Evolutionary conservation across 2,888 invertebrate genomes (phyloP), one percentile per base, ranked within the genome.

Genomic region (Diarsia brunnea): DNA sequence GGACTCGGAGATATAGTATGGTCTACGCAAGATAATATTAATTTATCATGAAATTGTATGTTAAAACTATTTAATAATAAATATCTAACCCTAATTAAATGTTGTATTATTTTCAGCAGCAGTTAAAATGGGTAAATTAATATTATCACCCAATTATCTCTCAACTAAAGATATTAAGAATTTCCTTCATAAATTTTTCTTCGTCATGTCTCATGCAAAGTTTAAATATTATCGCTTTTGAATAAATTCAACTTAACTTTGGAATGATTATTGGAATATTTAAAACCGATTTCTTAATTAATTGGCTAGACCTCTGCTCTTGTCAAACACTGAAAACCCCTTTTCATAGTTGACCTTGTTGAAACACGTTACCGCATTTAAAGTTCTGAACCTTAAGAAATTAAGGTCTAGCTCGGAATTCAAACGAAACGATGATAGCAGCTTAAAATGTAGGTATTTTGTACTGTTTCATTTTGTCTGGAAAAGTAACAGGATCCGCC

Each of bases 31-130:
- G n/a, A n/a, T n/a, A 16, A 27, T 51, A 45, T 64, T 51, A n/a
- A 38, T 78, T 53, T 14, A 66, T 60, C 19, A 47, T 8, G 51
- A 72, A 43, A n/a, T 51, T 19, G 21, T 60, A 38, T 47, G 47
- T 27, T 61, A 31, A 66, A 53, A 0, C 10, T 3, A 27, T 38
- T 60, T 58, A 60, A 51, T 65, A 60, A 53, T 38, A 14, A 45
- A 65, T 61, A 12, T 16, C 12, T 21, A 58, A n/a, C n/a, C 21
- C 27, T 24, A 0, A 75, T 75, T 31, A 49, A n/a, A 31, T 74
- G 0, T 64, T 47, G 65, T 19, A 38, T 12, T 60, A 45, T 47
- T 61, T 79, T 65, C 11, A 45, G 45, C 3, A 10, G 1, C 27
- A n/a, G 60, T 21, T 11, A 14, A 21, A n/a, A 21, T 12, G 21